Evolutionary conservation across 2,113 vertebrate species (phyloP).

Genomic region (Planiliza haematocheilus): DNA sequence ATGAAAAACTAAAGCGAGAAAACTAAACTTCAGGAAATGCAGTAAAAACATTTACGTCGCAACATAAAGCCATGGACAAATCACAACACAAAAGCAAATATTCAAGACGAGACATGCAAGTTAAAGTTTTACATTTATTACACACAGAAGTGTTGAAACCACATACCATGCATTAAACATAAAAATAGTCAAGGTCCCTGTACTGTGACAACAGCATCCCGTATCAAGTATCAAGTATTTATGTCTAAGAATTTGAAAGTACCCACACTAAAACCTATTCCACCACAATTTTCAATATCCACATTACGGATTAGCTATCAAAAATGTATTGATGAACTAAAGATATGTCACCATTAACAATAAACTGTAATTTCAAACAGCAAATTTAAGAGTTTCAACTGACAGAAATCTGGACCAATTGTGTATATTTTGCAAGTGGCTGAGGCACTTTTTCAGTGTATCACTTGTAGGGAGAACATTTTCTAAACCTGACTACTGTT

Average conservation of each 20-base stretch:
- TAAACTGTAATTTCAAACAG: neutral
- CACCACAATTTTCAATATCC: constrained; percentile 1
- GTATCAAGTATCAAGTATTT: neutral
- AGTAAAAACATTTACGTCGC: constrained; percentile 29
- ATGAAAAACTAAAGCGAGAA: too few relatives aligned
- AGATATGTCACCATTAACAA: neutral
- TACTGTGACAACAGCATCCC: neutral
- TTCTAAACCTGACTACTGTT: constrained; percentile 14
- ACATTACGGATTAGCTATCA: constrained; percentile 5
- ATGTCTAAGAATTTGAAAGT: neutral
- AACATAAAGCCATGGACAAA: constrained; percentile 34
- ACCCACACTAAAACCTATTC: neutral
- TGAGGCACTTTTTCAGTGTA: constrained; percentile 64
- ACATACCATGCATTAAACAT: constrained; percentile 60
- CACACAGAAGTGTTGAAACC: constrained; percentile 71
- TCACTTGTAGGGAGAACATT: neutral
- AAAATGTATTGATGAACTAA: neutral
- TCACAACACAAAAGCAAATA: constrained; percentile 63
- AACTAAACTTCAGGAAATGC: too few relatives aligned
- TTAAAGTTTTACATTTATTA: constrained; percentile 80
- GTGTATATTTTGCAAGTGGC: constrained; percentile 6
- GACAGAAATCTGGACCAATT: constrained; percentile 15
- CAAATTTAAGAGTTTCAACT: neutral
- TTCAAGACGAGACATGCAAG: constrained; percentile 83
- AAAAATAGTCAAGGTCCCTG: neutral